Percentiles rank a stretch among this genome's conserved stretches.
These are phyloP conservation scores for Drosophila kohkoa DNA, from an alignment of 1,140 invertebrate species.

Conservation along the genomic window DNA sequence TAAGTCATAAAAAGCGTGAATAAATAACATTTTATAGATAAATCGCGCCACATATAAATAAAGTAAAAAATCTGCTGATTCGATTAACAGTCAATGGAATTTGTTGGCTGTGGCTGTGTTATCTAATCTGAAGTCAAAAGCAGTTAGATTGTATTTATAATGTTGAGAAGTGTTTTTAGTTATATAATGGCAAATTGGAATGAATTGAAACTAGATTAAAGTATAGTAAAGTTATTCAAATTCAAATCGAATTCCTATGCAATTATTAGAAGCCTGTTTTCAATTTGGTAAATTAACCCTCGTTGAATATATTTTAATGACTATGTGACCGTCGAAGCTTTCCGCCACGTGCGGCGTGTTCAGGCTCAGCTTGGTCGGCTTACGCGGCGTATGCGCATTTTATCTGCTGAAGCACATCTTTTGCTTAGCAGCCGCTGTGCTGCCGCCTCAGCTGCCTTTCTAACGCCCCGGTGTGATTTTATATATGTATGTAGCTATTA, in stretches of 20 bases:
- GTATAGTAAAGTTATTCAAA: not conserved
- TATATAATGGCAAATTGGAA: too few relatives aligned
- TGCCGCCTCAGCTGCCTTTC: slow-evolving; percentile 29
- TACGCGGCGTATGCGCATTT: slow-evolving; percentile 75
- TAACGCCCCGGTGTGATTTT: slow-evolving; percentile 49
- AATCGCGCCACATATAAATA: not conserved
- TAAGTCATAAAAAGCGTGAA: not conserved
- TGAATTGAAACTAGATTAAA: too few relatives aligned
- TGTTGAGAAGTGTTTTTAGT: too few relatives aligned
- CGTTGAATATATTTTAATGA: slow-evolving; percentile 65
- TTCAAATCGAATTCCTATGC: too few relatives aligned
- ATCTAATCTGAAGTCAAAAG: not conserved
- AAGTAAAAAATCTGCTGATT: not conserved
- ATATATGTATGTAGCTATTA: slow-evolving; percentile 78
- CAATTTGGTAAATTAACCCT: slow-evolving; percentile 6
- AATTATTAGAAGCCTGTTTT: not conserved
- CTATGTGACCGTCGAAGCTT: slow-evolving; percentile 57
- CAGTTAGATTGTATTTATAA: too few relatives aligned
- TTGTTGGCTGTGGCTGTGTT: not conserved
- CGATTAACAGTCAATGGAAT: not conserved
- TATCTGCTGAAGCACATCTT: slow-evolving; percentile 72
- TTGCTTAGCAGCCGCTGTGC: slow-evolving; percentile 10
- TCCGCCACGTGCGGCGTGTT: slow-evolving; percentile 61
- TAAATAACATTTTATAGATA: slow-evolving; percentile 5
- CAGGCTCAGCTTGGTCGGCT: slow-evolving; percentile 59